Percentiles rank a stretch among this genome's conserved stretches.
Evolutionary conservation across 2,797 vertebrate genomes (phyloP).

Genomic region (Semaprochilodus insignis): DNA sequence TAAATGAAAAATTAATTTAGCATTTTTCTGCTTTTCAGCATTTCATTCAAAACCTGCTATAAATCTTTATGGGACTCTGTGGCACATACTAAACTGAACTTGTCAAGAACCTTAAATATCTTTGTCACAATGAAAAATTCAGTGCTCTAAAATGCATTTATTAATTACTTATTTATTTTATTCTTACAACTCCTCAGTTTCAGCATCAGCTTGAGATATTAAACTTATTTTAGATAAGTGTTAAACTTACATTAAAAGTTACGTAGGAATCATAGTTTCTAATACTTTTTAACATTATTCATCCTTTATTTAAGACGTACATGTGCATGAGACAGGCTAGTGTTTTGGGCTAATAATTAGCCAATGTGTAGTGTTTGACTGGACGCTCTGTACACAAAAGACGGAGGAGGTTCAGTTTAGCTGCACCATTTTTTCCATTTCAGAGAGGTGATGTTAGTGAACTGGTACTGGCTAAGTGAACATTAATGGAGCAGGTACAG

Average conservation of each 20-base stretch:
- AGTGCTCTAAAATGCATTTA: no score
- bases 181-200: no score
- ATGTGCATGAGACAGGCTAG: background rate
- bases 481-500: constrained; percentile 6
- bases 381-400: background rate
- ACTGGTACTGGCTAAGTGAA: background rate
- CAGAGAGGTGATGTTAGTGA: background rate
- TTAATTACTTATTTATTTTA: no score
- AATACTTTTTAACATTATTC: background rate
- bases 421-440: constrained; percentile 3
- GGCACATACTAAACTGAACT: background rate
- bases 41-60: no score
- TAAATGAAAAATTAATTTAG: background rate
- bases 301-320: background rate
- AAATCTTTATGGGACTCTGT: background rate
- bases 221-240: no score
- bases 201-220: no score
- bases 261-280: background rate
- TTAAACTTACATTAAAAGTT: no score
- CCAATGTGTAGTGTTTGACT: background rate
- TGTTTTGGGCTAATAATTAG: constrained; percentile 11
- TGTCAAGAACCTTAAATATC: background rate
- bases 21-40: background rate
- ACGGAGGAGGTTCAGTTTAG: background rate
- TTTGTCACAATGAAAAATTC: background rate